phyloP scores from a whole-genome alignment of 2,113 vertebrate species.

The Dasypus novemcinctus region DNA sequence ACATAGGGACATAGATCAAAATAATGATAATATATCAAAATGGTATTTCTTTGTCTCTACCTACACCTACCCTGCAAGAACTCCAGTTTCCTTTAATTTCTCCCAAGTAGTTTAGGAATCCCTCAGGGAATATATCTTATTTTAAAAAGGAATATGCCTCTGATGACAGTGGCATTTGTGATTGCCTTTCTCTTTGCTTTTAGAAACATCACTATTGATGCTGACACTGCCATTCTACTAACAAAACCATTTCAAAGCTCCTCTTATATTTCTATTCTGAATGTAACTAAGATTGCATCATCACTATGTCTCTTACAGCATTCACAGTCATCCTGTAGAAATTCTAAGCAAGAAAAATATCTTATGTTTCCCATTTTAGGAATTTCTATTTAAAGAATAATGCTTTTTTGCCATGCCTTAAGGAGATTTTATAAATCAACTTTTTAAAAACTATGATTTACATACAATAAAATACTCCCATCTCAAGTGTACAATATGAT shows the following conservation, averaged over 20 bases:
- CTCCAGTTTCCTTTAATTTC: background rate
- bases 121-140: background rate
- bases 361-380: background rate
- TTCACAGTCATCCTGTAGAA: background rate
- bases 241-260: background rate
- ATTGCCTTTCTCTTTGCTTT: background rate
- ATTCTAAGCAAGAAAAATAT: background rate
- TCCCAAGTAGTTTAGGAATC: background rate
- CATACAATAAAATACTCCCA: background rate
- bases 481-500: background rate
- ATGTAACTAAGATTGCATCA: background rate
- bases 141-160: background rate
- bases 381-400: background rate
- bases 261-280: background rate
- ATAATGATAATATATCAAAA: background rate
- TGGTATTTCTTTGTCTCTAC: background rate
- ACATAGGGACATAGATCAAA: background rate
- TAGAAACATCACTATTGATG: background rate
- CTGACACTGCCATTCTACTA: background rate
- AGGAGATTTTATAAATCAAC: background rate
- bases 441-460: background rate
- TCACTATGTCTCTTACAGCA: background rate
- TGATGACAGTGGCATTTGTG: background rate
- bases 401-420: background rate
- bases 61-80: background rate